Base-by-base conservation (phyloP, 2,113 vertebrate genomes). In the Chionodraco myersi region DNA sequence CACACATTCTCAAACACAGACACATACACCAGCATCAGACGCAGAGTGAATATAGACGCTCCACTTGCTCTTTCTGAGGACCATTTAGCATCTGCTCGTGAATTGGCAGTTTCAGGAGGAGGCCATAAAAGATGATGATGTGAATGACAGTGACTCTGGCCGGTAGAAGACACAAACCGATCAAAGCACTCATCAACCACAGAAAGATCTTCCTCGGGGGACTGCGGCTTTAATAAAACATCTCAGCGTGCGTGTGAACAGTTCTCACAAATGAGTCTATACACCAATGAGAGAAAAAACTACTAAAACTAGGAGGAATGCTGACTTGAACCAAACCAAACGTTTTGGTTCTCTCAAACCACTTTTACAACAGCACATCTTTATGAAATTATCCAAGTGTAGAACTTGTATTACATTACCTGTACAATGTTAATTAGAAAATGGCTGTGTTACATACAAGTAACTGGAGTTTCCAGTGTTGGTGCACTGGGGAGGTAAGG, bases 81-180 rank as follows among this genome's bases (percentile, higher is more conserved):
- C 76, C 72, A 82, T 87, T 87, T 59, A 85, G 65, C 81, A 80
- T 84, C 86, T 86, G 81, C 80, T 82, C 81, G 18, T 82, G 68
- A 16, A 78, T 79, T 36, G 13, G 21, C 52, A 0, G 57, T 21
- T 80, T 72, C 59, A 0, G 54, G 44, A 10, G n/a, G 34, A 78
- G 61, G 86, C 62, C 62, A 72, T 77, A 59, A 80, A 86, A 62
- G 16, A 47, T 51, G 73, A 72, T 57, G 68, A 74, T 75, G 80
- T 64, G 80, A 62, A 71, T 61, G 75, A 64, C 71, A 26, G 67
- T 13, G 34, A 75, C 26, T 34, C 14, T 15, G 47, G 45, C 77
- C 66, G 61, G 61, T 63, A 45, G 52, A 75, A 63, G 79, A 75
- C 11, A 72, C 23, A 62, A 47, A 67, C 10, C 61, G 23, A 23